Percentiles rank a stretch among this genome's conserved stretches.
Conservation (phyloP, 2,888 invertebrate genomes). For the Cryptops parisi region DNA sequence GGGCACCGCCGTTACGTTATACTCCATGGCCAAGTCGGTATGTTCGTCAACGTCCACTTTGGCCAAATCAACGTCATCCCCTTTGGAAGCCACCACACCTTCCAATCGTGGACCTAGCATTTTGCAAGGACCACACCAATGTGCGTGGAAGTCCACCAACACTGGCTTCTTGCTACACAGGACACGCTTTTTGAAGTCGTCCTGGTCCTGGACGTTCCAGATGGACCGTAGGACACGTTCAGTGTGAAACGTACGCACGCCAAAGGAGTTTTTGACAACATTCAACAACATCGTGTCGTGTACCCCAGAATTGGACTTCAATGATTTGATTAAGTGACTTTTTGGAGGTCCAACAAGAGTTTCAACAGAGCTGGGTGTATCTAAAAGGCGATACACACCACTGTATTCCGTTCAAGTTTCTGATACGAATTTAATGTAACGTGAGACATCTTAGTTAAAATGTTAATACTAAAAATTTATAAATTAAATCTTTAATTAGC, state of each 20-base stretch:
- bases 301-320: too few relatives aligned
- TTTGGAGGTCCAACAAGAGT: too few relatives aligned
- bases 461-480: too few relatives aligned
- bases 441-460: too few relatives aligned
- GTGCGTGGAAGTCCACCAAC: neutral
- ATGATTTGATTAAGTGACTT: too few relatives aligned
- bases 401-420: too few relatives aligned
- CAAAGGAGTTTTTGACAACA: too few relatives aligned
- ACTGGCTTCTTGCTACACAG: neutral
- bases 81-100: neutral
- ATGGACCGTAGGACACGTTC: neutral
- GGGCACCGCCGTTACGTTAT: slow-evolving; percentile 3
- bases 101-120: neutral
- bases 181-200: neutral
- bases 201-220: neutral
- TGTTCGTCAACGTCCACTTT: neutral
- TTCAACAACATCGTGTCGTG: too few relatives aligned
- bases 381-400: too few relatives aligned
- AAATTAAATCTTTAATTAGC: too few relatives aligned
- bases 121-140: slow-evolving; percentile 6
- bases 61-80: neutral
- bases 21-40: slow-evolving; percentile 4
- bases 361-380: too few relatives aligned
- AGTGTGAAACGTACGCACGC: neutral
- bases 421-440: too few relatives aligned